Evolutionary conservation across 2,888 invertebrate species (phyloP).

Genomic region (Epinotia ramella): DNA sequence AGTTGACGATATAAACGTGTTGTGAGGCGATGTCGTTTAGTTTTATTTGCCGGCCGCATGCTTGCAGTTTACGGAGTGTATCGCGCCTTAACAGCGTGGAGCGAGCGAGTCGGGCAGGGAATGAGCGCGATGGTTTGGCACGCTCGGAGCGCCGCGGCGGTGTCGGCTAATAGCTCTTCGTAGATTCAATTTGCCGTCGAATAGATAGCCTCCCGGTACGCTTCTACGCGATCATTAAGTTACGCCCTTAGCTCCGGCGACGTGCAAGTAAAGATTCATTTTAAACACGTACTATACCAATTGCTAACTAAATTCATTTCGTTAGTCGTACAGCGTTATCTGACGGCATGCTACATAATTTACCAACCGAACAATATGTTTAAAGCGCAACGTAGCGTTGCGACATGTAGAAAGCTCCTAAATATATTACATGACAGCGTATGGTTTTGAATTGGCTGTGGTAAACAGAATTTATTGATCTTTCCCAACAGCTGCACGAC

Average conservation of each 20-base stretch:
- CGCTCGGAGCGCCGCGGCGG: constrained; percentile 69
- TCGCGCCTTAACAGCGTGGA: constrained; percentile 58
- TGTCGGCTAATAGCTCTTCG: constrained; percentile 82
- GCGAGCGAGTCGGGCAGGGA: constrained; percentile 55
- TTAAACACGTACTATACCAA: constrained; percentile 62
- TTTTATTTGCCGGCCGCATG: constrained; percentile 59
- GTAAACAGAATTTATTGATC: constrained; percentile 74
- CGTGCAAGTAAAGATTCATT: constrained; percentile 64
- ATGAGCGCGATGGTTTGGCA: constrained; percentile 74
- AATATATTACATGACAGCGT: neutral
- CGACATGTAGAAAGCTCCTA: constrained; percentile 8
- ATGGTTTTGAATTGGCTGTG: constrained; percentile 57
- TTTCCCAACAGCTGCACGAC: constrained; percentile 67
- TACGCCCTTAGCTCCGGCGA: constrained; percentile 68
- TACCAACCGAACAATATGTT: constrained; percentile 38
- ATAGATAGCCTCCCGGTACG: constrained; percentile 78
- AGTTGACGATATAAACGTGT: constrained; percentile 47
- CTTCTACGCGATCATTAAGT: constrained; percentile 79
- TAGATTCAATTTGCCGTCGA: constrained; percentile 82
- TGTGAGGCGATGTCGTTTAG: constrained; percentile 57
- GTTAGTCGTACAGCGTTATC: constrained; percentile 49
- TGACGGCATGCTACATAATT: constrained; percentile 15
- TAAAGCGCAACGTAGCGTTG: constrained; percentile 22
- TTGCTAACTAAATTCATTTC: constrained; percentile 57
- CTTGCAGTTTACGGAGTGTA: constrained; percentile 62